Evolutionary conservation across 2,797 vertebrate species (phyloP), one percentile per base, ranked within the genome.

Genomic region (Rhynchonycteris naso): DNA sequence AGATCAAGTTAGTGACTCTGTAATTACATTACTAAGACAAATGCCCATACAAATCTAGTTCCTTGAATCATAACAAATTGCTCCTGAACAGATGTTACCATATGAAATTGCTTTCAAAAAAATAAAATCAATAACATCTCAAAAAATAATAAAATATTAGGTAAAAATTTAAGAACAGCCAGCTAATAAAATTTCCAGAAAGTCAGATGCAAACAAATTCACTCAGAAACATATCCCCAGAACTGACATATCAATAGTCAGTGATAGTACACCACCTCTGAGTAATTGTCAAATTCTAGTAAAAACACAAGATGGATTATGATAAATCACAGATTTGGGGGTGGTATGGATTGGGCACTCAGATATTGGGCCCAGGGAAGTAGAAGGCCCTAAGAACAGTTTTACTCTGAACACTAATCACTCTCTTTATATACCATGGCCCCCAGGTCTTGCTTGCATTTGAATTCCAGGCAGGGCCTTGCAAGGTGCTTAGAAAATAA

Each of bases 11-110:
- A 97, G 96, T 63, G 96, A 91, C 72, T 97, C 95, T 95, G 52
- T 97, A 98, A 97, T 95, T 96, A 85, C 79, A 98, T 98, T 95
- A 97, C 93, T 89, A 97, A 98, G 97, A 98, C 93, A 97, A 97
- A 98, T 97, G 93, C n/a, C 72, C 59, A 1, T 85, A 97, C 96
- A 79, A 97, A 97, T 83, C 86, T 97, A 97, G 93, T 94, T 95
- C 86, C 71, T 65, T 96, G 96, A 97, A 97, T 91, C 94, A 95
- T 1, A 89, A 72, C 72, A 97, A 98, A 98, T 95, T 97, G 96
- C 88, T 96, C 96, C 97, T 97, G 94, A 84, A 93, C 75, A 97
- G 96, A 97, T 96, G 97, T 90, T 95, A 96, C 75, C 90, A 94
- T 90, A 94, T 58, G 94, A 97, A 97, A 97, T 76, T 78, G 69